Evolutionary conservation across 2,113 vertebrate genomes (phyloP).

Genomic region (Apaloderma vittatum): DNA sequence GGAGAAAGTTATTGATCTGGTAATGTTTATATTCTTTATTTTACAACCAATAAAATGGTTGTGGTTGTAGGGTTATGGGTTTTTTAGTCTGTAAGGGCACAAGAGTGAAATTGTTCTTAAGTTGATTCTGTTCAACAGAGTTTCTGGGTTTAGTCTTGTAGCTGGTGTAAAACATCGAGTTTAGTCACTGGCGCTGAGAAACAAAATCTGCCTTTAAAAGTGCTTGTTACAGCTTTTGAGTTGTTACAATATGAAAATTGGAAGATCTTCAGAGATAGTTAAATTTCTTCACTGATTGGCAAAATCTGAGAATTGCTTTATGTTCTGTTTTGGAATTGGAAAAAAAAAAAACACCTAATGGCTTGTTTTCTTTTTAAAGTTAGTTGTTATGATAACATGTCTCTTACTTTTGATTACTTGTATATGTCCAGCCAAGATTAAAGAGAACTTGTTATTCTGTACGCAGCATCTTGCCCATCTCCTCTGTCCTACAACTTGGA

Average conservation of each 20-base stretch:
- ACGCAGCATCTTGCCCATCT: neutral
- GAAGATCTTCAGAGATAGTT: neutral
- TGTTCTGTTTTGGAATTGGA: neutral
- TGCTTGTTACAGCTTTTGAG: neutral
- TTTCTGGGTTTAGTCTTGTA: neutral
- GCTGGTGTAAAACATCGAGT: neutral
- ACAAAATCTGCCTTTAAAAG: neutral
- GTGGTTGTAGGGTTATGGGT: neutral
- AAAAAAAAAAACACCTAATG: neutral
- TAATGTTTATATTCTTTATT: neutral
- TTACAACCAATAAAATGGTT: neutral
- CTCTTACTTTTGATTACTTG: neutral
- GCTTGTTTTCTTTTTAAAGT: neutral
- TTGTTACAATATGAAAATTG: neutral
- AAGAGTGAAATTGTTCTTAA: neutral
- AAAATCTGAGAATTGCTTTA: neutral
- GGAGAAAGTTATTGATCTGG: neutral
- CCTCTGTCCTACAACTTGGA: neutral
- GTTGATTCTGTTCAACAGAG: neutral
- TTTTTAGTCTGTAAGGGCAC: neutral
- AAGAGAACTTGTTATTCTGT: neutral
- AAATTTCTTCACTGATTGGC: neutral
- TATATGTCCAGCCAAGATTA: neutral
- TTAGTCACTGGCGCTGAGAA: neutral
- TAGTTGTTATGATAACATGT: neutral